These are phyloP conservation scores for Drosophila aff. DNA, from an alignment of 1,140 invertebrate species.

Conservation along the genomic window DNA sequence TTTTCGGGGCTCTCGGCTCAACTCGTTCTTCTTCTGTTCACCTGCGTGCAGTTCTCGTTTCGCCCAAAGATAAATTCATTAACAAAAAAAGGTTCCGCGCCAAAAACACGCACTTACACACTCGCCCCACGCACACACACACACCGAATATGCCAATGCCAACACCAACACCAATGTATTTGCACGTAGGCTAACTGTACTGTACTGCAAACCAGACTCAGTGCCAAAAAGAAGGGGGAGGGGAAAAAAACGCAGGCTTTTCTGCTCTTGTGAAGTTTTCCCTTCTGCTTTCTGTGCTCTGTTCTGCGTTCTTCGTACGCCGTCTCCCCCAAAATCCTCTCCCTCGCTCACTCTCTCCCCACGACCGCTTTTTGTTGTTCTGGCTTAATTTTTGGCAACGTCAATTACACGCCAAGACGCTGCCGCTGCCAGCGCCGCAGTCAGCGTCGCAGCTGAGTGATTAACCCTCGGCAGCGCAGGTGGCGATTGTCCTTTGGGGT, in stretches of 20 bases:
- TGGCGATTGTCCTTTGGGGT: neutral
- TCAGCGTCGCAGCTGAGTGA: conserved; percentile 5
- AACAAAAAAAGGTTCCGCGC: conserved; percentile 39
- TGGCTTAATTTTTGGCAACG: conserved; percentile 41
- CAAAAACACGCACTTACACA: conserved; percentile 35
- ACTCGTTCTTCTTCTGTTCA: conserved; percentile 10
- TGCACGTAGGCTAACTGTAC: conserved; percentile 43
- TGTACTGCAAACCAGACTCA: conserved; percentile 20
- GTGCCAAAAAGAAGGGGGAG: conserved; percentile 12
- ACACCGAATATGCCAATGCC: conserved; percentile 12
- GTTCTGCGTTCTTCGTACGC: conserved; percentile 18
- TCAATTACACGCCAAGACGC: conserved; percentile 37
- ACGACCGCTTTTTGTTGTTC: conserved; percentile 16
- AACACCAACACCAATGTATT: conserved; percentile 22
- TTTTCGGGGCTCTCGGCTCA: neutral
- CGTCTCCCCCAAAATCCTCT: neutral
- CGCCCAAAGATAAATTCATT: conserved; percentile 43
- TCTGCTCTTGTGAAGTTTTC: conserved; percentile 23
- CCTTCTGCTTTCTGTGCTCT: conserved; percentile 30
- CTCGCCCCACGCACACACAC: conserved; percentile 2
- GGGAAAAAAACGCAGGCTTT: conserved; percentile 1
- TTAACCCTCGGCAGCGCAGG: conserved; percentile 23
- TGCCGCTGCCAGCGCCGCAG: conserved; percentile 1
- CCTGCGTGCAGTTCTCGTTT: conserved; percentile 26
- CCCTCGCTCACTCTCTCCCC: neutral